These are phyloP conservation scores for Phyllopteryx taeniolatus DNA, from an alignment of 2,113 vertebrate genomes.

Conservation along the genomic window DNA sequence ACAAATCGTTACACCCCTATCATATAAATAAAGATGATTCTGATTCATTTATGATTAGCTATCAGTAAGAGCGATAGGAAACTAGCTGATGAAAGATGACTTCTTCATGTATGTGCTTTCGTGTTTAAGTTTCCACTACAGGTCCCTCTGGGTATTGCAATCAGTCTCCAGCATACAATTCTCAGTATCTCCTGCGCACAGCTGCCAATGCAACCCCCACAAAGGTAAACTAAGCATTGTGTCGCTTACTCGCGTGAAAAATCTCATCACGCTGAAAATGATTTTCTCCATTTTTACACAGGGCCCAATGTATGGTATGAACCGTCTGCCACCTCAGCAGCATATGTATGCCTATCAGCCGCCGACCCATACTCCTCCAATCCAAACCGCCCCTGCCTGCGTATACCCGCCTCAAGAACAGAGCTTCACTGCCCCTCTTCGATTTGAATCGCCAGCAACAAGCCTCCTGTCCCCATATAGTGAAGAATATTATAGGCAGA, in stretches of 20 bases:
- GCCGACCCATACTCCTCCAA: conserved; percentile 87
- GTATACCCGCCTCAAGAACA: conserved; percentile 92
- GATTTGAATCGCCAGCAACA: conserved; percentile 87
- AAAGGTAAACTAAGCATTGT: conserved; percentile 77
- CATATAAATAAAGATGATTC: neutral
- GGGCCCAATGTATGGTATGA: conserved; percentile 88
- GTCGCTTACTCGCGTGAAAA: neutral
- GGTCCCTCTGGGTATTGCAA: conserved; percentile 88
- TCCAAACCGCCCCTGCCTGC: conserved; percentile 81
- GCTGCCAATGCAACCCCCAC: conserved; percentile 90
- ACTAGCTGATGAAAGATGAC: neutral
- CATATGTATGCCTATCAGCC: conserved; percentile 90
- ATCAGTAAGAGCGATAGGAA: neutral
- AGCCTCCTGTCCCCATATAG: conserved; percentile 86
- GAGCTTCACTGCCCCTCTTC: conserved; percentile 81
- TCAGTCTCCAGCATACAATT: conserved; percentile 91
- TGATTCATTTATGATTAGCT: neutral
- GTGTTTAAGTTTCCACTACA: conserved; percentile 85
- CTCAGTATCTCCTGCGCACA: conserved; percentile 90
- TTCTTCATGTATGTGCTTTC: conserved; percentile 6
- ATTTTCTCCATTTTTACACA: conserved; percentile 47
- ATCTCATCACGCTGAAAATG: neutral
- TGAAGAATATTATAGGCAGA: conserved; percentile 89
- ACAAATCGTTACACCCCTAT: too few relatives aligned
- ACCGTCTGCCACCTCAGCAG: conserved; percentile 84